phyloP scores from a whole-genome alignment of 2,888 invertebrate species.

The Hololepta plana region DNA sequence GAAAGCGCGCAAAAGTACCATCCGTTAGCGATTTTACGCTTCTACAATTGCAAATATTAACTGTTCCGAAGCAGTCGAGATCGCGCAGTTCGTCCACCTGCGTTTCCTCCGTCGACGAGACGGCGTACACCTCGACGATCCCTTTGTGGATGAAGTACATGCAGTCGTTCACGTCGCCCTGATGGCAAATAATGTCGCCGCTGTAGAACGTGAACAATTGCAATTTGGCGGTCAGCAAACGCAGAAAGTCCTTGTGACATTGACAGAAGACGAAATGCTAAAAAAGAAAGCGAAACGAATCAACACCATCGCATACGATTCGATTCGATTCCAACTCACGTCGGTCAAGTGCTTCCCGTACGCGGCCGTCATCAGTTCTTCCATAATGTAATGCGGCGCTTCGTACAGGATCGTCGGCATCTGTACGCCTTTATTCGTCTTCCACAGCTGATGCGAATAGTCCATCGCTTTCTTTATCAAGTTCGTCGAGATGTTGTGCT shows the following conservation, averaged over 20 bases:
- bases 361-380: slow-evolving; percentile 12
- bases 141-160: slow-evolving; percentile 16
- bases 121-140: slow-evolving; percentile 10
- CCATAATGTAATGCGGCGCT: slow-evolving; percentile 11
- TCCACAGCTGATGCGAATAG: slow-evolving; percentile 13
- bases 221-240: slow-evolving; percentile 11
- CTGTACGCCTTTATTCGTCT: slow-evolving; percentile 12
- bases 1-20: background rate
- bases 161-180: slow-evolving; percentile 13
- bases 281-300: slow-evolving; percentile 4
- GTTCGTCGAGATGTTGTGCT: slow-evolving; percentile 11
- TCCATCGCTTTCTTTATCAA: slow-evolving; percentile 10
- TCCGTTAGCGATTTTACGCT: background rate
- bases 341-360: slow-evolving; percentile 14
- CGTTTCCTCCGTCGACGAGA: slow-evolving; percentile 11
- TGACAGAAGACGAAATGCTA: slow-evolving; percentile 12
- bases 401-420: slow-evolving; percentile 11
- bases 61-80: slow-evolving; percentile 13
- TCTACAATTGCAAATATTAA: slow-evolving; percentile 5
- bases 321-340: slow-evolving; percentile 7
- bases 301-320: background rate
- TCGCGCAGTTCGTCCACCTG: slow-evolving; percentile 11
- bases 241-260: slow-evolving; percentile 14
- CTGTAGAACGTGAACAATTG: slow-evolving; percentile 10
- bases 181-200: slow-evolving; percentile 13